Evolutionary conservation across 2,797 vertebrate genomes (phyloP), one percentile per base, ranked within the genome.

Genomic region (Sebastiscus tertius): DNA sequence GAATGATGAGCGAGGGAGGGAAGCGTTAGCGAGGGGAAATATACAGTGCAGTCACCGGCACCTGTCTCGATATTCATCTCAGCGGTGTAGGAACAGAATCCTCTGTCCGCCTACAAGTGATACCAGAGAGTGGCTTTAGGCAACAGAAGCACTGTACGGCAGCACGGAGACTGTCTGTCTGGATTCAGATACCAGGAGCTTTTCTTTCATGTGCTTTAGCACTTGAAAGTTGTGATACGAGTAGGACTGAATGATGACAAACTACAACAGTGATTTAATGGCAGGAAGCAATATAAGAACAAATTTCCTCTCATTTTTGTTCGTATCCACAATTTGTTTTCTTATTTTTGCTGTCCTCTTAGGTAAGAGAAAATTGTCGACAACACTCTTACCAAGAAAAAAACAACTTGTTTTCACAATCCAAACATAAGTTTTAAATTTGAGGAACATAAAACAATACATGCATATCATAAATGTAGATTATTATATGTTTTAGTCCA

Each of bases 1-100:
- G 85, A 87, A 92, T 88, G 92, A 93, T 91, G 93, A 93, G 88
- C 29, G 79, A 88, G 73, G 84, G 82, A 84, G 82, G 83, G 69
- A 79, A 76, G 86, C 70, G 26, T 81, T 86, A 80, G 90, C 56
- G 27, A 65, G 60, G 67, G 73, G 72, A 60, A 63, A 80, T 74
- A 34, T 87, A 86, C 88, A 78, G 87, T 69, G 75, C 67, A 34
- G 79, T 80, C 61, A 18, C 74, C 80, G 22, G 75, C 79, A 89
- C 88, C 88, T 89, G 85, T 89, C 87, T 85, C 4, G 81, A 89
- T 91, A 80, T 90, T 93, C 88, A 84, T 89, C 88, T 88, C 74
- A 61, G 78, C 42, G 8, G 73, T 79, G 69, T 75, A 80, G 74
- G 75, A 87, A 79, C 77, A 83, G 73, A 84, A 75, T 81, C 87